Evolutionary conservation across 1,140 invertebrate genomes (phyloP).

Genomic region (Argopecten irradians): DNA sequence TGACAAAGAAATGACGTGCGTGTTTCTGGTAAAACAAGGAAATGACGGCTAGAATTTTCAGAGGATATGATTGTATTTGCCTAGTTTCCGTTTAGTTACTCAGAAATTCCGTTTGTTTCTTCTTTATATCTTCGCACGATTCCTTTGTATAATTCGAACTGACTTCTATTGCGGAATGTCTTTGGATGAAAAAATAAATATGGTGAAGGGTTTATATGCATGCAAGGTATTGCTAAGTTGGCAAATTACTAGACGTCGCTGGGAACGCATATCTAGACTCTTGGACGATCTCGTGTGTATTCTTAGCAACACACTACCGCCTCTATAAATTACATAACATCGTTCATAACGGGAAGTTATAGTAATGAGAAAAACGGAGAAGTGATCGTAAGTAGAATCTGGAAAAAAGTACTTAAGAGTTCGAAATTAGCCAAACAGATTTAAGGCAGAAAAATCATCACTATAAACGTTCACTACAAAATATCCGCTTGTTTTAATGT

Average conservation of each 20-base stretch:
- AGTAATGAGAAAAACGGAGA: not conserved
- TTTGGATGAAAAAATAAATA: not conserved
- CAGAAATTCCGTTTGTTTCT: not conserved
- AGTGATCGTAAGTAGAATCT: not conserved
- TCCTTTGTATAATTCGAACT: slow-evolving; percentile 8
- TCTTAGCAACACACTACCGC: not conserved
- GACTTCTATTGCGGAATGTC: not conserved
- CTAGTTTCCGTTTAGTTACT: not conserved
- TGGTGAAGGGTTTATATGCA: not conserved
- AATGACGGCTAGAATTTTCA: not conserved
- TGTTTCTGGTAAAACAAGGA: not conserved
- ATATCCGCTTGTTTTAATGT: too few species aligned
- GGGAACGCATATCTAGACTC: not conserved
- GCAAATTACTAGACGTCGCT: not conserved
- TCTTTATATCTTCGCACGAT: not conserved
- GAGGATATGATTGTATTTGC: not conserved
- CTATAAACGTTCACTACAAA: not conserved
- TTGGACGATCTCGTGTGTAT: not conserved
- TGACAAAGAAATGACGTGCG: not conserved
- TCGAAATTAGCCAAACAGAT: not conserved
- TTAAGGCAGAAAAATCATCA: not conserved
- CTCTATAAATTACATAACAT: not conserved
- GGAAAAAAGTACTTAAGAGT: not conserved
- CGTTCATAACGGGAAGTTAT: not conserved
- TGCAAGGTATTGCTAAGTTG: not conserved